Conservation (phyloP, 37 sponge, comb jelly and placozoan species). For the Geodia barretti region DNA sequence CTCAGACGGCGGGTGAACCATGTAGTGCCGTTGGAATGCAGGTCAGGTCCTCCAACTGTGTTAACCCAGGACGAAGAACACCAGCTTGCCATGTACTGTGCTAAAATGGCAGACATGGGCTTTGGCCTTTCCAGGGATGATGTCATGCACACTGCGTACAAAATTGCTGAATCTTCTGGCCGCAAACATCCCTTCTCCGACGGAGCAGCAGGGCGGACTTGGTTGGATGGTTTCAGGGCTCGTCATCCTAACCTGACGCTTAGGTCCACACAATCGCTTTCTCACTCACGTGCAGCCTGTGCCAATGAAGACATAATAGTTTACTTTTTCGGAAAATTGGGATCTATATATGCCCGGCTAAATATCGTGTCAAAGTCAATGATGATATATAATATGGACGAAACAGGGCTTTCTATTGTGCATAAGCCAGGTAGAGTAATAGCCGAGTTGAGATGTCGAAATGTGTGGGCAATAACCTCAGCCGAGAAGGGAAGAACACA, state of each 20-base stretch:
- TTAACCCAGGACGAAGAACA: slow-evolving; percentile 57
- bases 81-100: slow-evolving; percentile 10
- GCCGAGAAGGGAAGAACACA: slow-evolving; percentile 65
- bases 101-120: slow-evolving; percentile 61
- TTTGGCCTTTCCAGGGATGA: slow-evolving; percentile 39
- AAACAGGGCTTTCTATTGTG: slow-evolving; percentile 38
- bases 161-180: slow-evolving; percentile 27
- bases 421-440: slow-evolving; percentile 50
- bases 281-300: slow-evolving; percentile 32
- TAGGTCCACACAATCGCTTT: slow-evolving; percentile 46
- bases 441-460: slow-evolving; percentile 34
- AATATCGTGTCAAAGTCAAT: slow-evolving; percentile 62
- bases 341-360: slow-evolving; percentile 39
- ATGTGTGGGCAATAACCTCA: slow-evolving; percentile 44
- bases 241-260: slow-evolving; percentile 42
- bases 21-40: slow-evolving; percentile 32
- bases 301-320: slow-evolving; percentile 36
- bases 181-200: slow-evolving; percentile 42
- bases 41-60: slow-evolving; percentile 50
- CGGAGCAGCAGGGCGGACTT: slow-evolving; percentile 40
- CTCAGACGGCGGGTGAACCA: slow-evolving; percentile 43
- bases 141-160: slow-evolving; percentile 48
- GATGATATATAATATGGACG: slow-evolving; percentile 57
- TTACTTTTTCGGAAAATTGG: slow-evolving; percentile 56
- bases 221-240: slow-evolving; percentile 57